These are phyloP conservation scores for Drosophila kanekoi DNA, from an alignment of 2,888 invertebrate species.

Conservation along the genomic window DNA sequence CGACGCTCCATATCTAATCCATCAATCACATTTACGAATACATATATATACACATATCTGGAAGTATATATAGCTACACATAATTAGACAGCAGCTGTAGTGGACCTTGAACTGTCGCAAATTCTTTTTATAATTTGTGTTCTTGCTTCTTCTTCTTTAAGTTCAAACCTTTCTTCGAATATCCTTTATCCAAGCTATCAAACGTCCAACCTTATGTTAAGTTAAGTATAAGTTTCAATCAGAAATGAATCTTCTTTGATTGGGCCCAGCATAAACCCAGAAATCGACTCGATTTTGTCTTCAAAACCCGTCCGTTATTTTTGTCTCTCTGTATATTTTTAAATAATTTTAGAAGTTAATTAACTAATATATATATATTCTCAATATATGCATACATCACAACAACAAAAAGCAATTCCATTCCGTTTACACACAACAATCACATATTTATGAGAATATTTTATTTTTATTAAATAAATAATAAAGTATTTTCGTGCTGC, in stretches of 20 bases:
- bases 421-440: constrained; percentile 34
- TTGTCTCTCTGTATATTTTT: constrained; percentile 50
- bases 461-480: constrained; percentile 82
- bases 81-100: constrained; percentile 36
- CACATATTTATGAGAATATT: constrained; percentile 61
- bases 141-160: constrained; percentile 7
- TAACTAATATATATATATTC: constrained; percentile 23
- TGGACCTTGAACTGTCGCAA: constrained; percentile 39
- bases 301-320: constrained; percentile 46
- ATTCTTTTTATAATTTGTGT: constrained; percentile 10
- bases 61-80: constrained; percentile 39
- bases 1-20: constrained; percentile 54
- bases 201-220: constrained; percentile 74
- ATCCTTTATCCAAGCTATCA: constrained; percentile 32
- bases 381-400: constrained; percentile 36
- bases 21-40: constrained; percentile 25
- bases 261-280: not conserved
- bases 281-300: constrained; percentile 10
- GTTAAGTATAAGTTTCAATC: constrained; percentile 71
- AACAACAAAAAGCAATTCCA: constrained; percentile 34
- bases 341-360: constrained; percentile 45
- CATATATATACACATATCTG: constrained; percentile 23
- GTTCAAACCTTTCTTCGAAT: not conserved
- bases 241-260: too few species aligned
- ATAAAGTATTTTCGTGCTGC: constrained; percentile 76